Conservation (phyloP, 2,113 vertebrate genomes). For the Datnioides undecimradiatus region DNA sequence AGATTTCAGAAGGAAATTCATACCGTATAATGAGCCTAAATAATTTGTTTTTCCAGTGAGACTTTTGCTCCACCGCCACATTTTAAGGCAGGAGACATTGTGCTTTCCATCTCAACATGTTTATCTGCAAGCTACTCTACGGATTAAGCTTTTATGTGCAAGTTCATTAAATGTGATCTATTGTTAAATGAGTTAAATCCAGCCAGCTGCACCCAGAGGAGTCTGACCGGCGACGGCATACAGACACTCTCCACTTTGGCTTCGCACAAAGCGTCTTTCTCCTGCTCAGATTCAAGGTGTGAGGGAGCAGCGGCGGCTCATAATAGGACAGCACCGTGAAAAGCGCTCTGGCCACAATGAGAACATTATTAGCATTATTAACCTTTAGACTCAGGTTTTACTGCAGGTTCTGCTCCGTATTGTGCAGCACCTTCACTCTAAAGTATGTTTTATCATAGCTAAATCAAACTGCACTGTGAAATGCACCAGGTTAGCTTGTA, state of each 20-base stretch:
- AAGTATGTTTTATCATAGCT: neutral
- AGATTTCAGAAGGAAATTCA: neutral
- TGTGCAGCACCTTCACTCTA: neutral
- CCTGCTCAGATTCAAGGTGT: neutral
- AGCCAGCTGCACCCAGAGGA: neutral
- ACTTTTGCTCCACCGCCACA: neutral
- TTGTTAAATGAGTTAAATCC: neutral
- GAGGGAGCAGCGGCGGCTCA: neutral
- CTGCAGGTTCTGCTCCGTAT: neutral
- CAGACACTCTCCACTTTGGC: neutral
- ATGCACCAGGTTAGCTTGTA: neutral
- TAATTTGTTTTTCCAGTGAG: conserved; percentile 6
- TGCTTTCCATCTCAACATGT: neutral
- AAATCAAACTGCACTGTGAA: neutral
- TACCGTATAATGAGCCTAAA: neutral
- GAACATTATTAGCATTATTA: conserved; percentile 19
- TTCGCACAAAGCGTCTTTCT: neutral
- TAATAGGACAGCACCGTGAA: neutral
- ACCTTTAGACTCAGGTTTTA: neutral
- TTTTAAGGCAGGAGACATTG: neutral
- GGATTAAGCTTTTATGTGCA: neutral
- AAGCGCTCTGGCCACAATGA: conserved; percentile 5
- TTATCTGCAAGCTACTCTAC: neutral
- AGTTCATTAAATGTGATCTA: neutral
- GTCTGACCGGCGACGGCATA: neutral